A percentile compares a stretch with the other conserved stretches of the same genome.
phyloP scores from a whole-genome alignment of 2,888 invertebrate species.

The Drosophila sordidapex region DNA sequence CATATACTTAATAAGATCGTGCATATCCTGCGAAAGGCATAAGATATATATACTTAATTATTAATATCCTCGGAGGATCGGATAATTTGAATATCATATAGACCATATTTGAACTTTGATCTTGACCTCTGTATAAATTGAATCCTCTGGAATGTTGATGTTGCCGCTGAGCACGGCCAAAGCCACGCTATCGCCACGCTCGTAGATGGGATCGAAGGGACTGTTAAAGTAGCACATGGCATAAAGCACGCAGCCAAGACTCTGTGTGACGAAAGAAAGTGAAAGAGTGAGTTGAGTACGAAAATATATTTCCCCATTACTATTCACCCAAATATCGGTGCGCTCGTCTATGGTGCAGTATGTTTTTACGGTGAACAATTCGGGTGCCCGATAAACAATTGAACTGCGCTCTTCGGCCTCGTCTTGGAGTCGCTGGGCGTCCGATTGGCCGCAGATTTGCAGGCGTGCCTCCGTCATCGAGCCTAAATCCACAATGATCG shows the following conservation, averaged over 20 bases:
- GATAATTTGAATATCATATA: not conserved
- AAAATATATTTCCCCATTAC: fast-evolving
- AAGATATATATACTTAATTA: not conserved
- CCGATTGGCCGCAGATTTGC: slow-evolving; percentile 88
- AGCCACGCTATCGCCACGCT: slow-evolving; percentile 94
- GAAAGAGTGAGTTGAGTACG: not conserved
- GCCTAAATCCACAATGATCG: slow-evolving; percentile 94
- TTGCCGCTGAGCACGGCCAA: slow-evolving; percentile 92
- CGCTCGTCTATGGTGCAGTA: slow-evolving; percentile 92
- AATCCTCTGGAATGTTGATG: slow-evolving; percentile 89
- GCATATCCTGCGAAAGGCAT: slow-evolving; percentile 86
- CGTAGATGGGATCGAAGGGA: slow-evolving; percentile 93
- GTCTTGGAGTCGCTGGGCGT: slow-evolving; percentile 91
- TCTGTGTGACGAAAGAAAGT: slow-evolving; percentile 85
- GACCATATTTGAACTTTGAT: not conserved
- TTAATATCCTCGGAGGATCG: not conserved
- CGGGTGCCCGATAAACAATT: slow-evolving; percentile 95
- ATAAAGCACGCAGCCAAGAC: slow-evolving; percentile 93
- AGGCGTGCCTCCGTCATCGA: slow-evolving; percentile 88
- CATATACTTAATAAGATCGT: slow-evolving; percentile 89
- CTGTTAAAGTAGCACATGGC: slow-evolving; percentile 94
- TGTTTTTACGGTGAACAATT: slow-evolving; percentile 93
- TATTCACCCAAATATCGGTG: slow-evolving; percentile 91
- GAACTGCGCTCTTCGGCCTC: slow-evolving; percentile 93
- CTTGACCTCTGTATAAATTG: slow-evolving; percentile 87